Conservation (phyloP, 2,888 invertebrate genomes). For the Kryphioiulus occultus region DNA sequence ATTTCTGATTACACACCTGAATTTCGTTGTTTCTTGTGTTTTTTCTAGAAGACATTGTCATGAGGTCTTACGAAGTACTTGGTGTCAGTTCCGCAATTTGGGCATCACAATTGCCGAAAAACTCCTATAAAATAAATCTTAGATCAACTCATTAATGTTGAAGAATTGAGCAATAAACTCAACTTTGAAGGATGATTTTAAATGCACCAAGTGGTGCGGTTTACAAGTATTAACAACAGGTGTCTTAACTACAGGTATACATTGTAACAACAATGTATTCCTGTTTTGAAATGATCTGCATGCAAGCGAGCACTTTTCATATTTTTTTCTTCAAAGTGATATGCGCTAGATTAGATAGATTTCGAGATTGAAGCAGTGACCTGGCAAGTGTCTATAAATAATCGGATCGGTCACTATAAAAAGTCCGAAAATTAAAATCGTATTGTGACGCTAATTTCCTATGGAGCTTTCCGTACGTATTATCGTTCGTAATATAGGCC, state of each 20-base stretch:
- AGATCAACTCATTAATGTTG: too few relatives aligned
- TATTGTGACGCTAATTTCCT: background rate
- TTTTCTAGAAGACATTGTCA: too few relatives aligned
- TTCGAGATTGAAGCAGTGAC: background rate
- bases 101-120: background rate
- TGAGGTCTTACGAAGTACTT: too few relatives aligned
- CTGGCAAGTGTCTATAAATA: background rate
- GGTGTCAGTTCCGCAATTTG: too few relatives aligned
- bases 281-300: too few relatives aligned
- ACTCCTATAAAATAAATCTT: background rate
- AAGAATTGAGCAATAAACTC: too few relatives aligned
- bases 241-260: too few relatives aligned
- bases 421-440: background rate
- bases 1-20: slow-evolving; percentile 8
- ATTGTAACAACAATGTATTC: too few relatives aligned
- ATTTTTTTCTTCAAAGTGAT: too few relatives aligned
- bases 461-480: background rate
- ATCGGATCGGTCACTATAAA: too few relatives aligned
- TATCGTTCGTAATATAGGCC: background rate
- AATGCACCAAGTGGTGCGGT: background rate
- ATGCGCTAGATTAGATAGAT: background rate
- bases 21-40: background rate
- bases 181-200: background rate
- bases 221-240: too few relatives aligned
- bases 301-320: too few relatives aligned